phyloP scores from a whole-genome alignment of 2,113 vertebrate genomes.

The Grammomys surdaster region DNA sequence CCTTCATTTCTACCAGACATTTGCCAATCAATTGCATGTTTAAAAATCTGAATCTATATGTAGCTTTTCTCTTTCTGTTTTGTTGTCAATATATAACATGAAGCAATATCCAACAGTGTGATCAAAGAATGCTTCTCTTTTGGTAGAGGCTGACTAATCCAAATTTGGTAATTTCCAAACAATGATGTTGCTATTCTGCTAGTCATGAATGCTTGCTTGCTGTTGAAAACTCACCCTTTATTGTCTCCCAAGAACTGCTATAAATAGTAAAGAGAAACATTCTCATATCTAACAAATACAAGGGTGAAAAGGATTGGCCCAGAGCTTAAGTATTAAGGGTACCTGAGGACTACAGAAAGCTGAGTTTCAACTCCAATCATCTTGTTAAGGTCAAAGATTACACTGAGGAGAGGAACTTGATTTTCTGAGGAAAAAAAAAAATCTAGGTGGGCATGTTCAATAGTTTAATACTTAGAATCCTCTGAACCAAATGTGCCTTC shows the following conservation, averaged over 20 bases:
- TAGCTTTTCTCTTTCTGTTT: neutral
- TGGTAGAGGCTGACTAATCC: neutral
- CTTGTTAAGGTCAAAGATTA: neutral
- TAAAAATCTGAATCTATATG: neutral
- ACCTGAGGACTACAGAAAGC: neutral
- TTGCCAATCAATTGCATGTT: neutral
- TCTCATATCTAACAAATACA: neutral
- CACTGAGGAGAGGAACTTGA: neutral
- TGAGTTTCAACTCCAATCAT: conserved; percentile 1
- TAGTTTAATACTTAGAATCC: neutral
- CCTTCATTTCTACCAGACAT: neutral
- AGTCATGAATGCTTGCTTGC: neutral
- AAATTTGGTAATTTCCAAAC: neutral
- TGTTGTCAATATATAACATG: neutral
- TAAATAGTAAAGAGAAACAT: conserved; percentile 19
- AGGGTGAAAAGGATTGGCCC: neutral
- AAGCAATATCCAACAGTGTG: neutral
- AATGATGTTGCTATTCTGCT: neutral
- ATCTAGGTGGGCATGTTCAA: neutral
- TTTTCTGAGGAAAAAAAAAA: neutral
- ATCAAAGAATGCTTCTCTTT: neutral
- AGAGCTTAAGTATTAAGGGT: neutral
- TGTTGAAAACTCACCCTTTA: neutral
- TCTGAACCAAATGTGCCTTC: neutral
- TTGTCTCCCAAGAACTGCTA: neutral